Evolutionary conservation across 2,888 invertebrate genomes (phyloP).

Genomic region (Aspidiotus rigidus): DNA sequence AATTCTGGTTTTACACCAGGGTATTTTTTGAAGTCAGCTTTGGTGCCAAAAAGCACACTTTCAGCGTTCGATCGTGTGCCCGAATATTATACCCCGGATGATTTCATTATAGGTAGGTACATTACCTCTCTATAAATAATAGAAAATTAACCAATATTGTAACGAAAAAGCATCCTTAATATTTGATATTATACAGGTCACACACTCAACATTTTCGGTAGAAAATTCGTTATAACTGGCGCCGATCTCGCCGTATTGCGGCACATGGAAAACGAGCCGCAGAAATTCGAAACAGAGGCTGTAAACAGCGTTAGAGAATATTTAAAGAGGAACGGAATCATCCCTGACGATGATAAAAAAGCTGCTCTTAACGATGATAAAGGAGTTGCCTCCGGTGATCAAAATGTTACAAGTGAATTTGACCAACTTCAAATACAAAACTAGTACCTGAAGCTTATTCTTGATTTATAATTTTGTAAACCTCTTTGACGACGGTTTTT

Average conservation of each 20-base stretch:
- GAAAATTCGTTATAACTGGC: slow-evolving; percentile 65
- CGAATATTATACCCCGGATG: slow-evolving; percentile 64
- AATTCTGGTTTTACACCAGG: slow-evolving; percentile 72
- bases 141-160: too few relatives aligned
- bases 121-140: not conserved
- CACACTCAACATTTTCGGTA: slow-evolving; percentile 59
- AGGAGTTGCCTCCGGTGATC: too few relatives aligned
- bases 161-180: too few relatives aligned
- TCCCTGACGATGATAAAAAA: slow-evolving; percentile 47
- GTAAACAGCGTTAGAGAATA: slow-evolving; percentile 59
- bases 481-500: too few relatives aligned
- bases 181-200: slow-evolving; percentile 46
- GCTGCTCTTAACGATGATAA: too few relatives aligned
- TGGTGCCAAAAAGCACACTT: slow-evolving; percentile 62
- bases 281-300: slow-evolving; percentile 59
- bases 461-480: too few relatives aligned
- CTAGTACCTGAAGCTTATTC: too few relatives aligned
- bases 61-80: slow-evolving; percentile 56
- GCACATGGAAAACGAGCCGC: slow-evolving; percentile 62
- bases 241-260: slow-evolving; percentile 57
- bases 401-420: too few relatives aligned
- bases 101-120: slow-evolving; percentile 61
- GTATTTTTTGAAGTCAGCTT: slow-evolving; percentile 59
- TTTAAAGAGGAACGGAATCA: slow-evolving; percentile 55
- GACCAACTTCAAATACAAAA: too few relatives aligned